Base-by-base conservation (phyloP, 2,888 invertebrate genomes). In the Tuta absoluta region DNA sequence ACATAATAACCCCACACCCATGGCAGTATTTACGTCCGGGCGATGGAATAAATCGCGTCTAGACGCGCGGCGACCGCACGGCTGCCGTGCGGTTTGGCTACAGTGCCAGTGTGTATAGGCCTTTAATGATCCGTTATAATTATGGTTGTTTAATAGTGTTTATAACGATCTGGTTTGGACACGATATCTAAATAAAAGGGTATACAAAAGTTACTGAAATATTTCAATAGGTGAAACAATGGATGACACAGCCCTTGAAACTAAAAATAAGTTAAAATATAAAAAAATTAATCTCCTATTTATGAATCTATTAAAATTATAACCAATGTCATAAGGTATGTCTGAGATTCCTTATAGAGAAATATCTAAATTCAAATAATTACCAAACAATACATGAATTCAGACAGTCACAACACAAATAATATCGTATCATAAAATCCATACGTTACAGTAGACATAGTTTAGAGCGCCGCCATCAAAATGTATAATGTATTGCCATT, bases 321-420 rank as follows among this genome's bases (percentile, higher is more conserved):
- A n/a, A n/a, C n/a, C n/a, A n/a, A n/a, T n/a, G n/a, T n/a, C n/a
- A n/a, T n/a, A n/a, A n/a, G n/a, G n/a, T n/a, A n/a, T n/a, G n/a
- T n/a, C n/a, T n/a, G n/a, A n/a, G n/a, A n/a, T n/a, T n/a, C n/a
- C n/a, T n/a, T n/a, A n/a, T n/a, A n/a, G n/a, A n/a, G n/a, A 45
- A 60, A 45, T 60, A 45, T 60, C 60, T 19, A 45, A 23, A 45
- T n/a, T 60, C 60, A 65, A 65, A 68, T 70, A 68, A 68, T 71
- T 57, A 24, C 69, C 69, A 71, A 58, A 38, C 70, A 69, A 69
- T 70, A 73, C 77, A 76, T 75, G 73, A 78, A 70, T 81, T 79
- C 75, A 74, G 76, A 79, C 75, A 76, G 76, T 59, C 75, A 73
- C 75, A 72, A 69, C 69, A 69, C 69, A 71, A 76, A 72, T 75